Percentiles rank a stretch among this genome's conserved stretches.
Conservation (phyloP, 2,113 vertebrate genomes). For the Beaufortia kweichowensis region DNA sequence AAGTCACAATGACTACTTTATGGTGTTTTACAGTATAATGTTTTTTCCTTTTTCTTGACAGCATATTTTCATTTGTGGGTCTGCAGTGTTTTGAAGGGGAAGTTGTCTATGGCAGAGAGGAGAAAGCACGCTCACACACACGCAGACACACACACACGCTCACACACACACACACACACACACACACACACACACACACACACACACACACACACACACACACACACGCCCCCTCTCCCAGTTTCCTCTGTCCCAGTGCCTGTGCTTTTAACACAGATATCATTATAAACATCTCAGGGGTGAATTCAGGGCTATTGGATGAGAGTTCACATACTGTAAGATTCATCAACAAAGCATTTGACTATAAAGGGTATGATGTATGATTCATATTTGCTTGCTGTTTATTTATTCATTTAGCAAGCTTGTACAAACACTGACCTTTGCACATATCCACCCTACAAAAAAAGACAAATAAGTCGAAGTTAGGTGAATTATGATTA, state of each 20-base stretch:
- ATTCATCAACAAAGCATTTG: conserved; percentile 20
- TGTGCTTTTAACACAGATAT: background rate
- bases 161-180: too few relatives aligned
- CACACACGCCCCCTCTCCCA: background rate
- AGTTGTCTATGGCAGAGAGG: background rate
- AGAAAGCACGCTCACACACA: too few relatives aligned
- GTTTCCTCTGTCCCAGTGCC: conserved; percentile 42
- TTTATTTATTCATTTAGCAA: conserved; percentile 5
- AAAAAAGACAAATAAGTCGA: background rate
- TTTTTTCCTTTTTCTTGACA: too few relatives aligned
- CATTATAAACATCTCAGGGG: background rate
- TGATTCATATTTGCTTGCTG: conserved; percentile 23
- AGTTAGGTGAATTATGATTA: too few relatives aligned
- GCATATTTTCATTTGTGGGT: too few relatives aligned
- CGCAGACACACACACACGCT: too few relatives aligned
- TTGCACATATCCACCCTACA: background rate
- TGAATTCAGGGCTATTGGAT: conserved; percentile 12
- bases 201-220: too few relatives aligned
- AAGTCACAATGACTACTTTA: too few relatives aligned
- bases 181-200: too few relatives aligned
- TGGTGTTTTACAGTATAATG: too few relatives aligned
- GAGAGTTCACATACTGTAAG: conserved; percentile 26
- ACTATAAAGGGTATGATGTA: conserved; percentile 2
- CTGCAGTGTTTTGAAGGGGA: too few relatives aligned
- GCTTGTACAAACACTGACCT: conserved; percentile 12